A percentile compares a stretch with the other conserved stretches of the same genome.
phyloP scores from a whole-genome alignment of 2,797 vertebrate genomes.

The Takifugu ocellatus region DNA sequence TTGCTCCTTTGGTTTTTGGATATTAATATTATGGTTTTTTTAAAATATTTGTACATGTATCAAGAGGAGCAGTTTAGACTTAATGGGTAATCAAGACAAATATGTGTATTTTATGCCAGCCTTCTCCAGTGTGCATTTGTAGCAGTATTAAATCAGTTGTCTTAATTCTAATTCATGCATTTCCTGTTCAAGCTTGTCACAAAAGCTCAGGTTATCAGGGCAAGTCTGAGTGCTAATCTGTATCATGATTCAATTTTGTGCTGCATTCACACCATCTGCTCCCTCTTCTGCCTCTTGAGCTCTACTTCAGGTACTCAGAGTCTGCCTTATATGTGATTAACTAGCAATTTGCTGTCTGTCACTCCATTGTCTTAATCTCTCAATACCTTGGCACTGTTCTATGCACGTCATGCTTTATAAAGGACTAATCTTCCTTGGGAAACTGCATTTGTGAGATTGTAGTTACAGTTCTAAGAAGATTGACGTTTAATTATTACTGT shows the following conservation, averaged over 20 bases:
- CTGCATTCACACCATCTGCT: conserved; percentile 34
- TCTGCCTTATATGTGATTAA: conserved; percentile 52
- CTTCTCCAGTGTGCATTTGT: too few species aligned
- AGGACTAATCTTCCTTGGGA: conserved; percentile 33
- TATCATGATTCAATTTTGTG: conserved; percentile 41
- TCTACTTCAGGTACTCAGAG: conserved; percentile 34
- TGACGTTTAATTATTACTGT: not conserved
- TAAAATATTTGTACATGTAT: too few species aligned
- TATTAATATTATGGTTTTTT: too few species aligned
- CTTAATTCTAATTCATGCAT: conserved; percentile 48
- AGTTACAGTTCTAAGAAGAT: too few species aligned
- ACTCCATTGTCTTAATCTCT: conserved; percentile 36
- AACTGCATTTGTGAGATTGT: conserved; percentile 13
- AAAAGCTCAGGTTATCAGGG: conserved; percentile 33
- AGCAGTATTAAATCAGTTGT: conserved; percentile 42
- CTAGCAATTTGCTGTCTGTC: conserved; percentile 30
- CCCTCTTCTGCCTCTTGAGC: conserved; percentile 18
- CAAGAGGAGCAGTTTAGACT: too few species aligned
- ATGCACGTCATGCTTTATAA: conserved; percentile 26
- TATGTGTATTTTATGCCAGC: too few species aligned
- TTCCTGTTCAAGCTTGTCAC: conserved; percentile 26
- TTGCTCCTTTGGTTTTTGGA: too few species aligned
- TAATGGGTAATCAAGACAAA: too few species aligned
- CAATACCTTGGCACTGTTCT: conserved; percentile 34
- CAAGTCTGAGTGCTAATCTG: conserved; percentile 14